Conservation (phyloP, 2,888 invertebrate species). For the Mesoligia furuncula region DNA sequence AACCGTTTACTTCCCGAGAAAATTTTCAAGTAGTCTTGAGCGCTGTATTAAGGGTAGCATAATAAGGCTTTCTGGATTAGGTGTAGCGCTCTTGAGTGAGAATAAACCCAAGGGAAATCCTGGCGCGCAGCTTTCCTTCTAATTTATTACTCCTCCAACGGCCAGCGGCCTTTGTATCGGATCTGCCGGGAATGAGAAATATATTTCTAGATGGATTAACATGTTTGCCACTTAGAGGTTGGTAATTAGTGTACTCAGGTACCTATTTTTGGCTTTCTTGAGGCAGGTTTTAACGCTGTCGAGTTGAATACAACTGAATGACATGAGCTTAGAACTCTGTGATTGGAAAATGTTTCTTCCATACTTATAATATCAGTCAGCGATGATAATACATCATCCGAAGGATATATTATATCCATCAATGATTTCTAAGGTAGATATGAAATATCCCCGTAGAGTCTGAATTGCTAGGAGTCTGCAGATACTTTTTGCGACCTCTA, state of each 20-base stretch:
- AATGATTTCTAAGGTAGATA: neutral
- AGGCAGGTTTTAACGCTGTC: slow-evolving; percentile 17
- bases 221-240: slow-evolving; percentile 83
- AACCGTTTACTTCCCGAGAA: slow-evolving; percentile 85
- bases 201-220: slow-evolving; percentile 89
- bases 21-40: slow-evolving; percentile 90
- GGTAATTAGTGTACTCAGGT: slow-evolving; percentile 82
- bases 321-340: neutral
- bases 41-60: slow-evolving; percentile 90
- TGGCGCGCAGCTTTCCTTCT: slow-evolving; percentile 89
- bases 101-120: slow-evolving; percentile 90
- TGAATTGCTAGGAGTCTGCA: neutral
- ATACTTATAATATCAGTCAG: too few species aligned
- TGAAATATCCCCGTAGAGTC: neutral
- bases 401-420: neutral
- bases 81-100: slow-evolving; percentile 89
- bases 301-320: slow-evolving; percentile 18
- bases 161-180: slow-evolving; percentile 89
- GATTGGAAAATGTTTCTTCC: neutral
- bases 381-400: too few species aligned
- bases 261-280: slow-evolving; percentile 65
- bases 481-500: neutral
- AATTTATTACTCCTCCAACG: slow-evolving; percentile 89
- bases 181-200: slow-evolving; percentile 87
- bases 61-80: slow-evolving; percentile 91